These are phyloP conservation scores for Cheilosia urbana DNA, from an alignment of 2,888 invertebrate genomes.

Conservation along the genomic window DNA sequence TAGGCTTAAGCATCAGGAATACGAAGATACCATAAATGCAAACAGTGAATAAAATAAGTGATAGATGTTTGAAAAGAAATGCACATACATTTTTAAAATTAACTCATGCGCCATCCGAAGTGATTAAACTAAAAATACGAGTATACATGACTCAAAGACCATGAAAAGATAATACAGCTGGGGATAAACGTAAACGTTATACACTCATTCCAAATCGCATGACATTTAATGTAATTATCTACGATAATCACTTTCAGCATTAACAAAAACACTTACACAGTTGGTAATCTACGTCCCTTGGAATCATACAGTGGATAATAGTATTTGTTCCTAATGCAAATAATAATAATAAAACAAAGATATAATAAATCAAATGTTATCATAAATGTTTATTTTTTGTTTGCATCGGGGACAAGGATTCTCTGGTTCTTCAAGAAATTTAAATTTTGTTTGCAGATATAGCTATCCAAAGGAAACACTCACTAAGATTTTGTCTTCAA, in stretches of 20 bases:
- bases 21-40: neutral
- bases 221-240: conserved; percentile 59
- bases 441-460: neutral
- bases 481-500: neutral
- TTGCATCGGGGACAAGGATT: conserved; percentile 1
- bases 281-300: conserved; percentile 82
- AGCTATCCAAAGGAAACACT: neutral
- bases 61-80: neutral
- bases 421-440: neutral
- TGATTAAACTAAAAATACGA: conserved; percentile 18
- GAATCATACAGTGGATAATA: conserved; percentile 84
- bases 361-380: conserved; percentile 48
- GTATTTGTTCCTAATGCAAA: conserved; percentile 81
- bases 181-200: conserved; percentile 9
- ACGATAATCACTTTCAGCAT: conserved; percentile 44
- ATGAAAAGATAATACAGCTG: conserved; percentile 32
- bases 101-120: conserved; percentile 36
- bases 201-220: conserved; percentile 66
- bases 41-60: neutral
- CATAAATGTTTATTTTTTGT: conserved; percentile 17
- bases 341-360: conserved; percentile 72
- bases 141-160: conserved; percentile 9
- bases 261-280: conserved; percentile 82
- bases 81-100: neutral
- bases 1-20: too few relatives aligned